Conservation (phyloP, 2,113 vertebrate species). For the Cariama cristata region DNA sequence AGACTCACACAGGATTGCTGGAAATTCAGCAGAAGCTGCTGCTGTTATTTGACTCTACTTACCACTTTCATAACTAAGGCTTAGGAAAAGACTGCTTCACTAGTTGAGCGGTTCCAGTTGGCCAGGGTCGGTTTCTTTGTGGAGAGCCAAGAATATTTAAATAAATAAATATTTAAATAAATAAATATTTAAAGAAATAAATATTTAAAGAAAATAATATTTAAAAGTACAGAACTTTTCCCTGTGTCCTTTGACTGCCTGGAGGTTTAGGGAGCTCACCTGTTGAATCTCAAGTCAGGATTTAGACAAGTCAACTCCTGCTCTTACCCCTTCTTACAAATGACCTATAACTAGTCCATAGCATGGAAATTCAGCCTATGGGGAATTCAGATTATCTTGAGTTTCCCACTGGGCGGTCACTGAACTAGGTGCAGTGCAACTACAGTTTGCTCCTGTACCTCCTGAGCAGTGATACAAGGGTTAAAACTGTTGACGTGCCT, state of each 20-base stretch:
- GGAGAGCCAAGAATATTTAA: too few relatives aligned
- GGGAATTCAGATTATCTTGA: neutral
- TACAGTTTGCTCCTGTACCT: neutral
- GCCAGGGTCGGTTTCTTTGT: neutral
- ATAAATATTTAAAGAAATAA: neutral
- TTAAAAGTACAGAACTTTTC: neutral
- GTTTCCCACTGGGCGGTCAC: neutral
- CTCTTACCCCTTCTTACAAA: neutral
- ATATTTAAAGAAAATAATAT: too few relatives aligned
- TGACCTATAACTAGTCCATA: neutral
- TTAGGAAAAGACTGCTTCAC: neutral
- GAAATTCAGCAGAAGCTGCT: neutral
- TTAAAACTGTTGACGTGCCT: neutral
- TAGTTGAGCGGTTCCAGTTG: neutral
- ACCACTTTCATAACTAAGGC: neutral
- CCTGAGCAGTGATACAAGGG: neutral
- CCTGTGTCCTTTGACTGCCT: neutral
- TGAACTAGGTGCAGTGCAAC: rapidly evolving
- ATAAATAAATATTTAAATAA: too few relatives aligned
- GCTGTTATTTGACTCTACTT: neutral
- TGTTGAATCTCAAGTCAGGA: neutral
- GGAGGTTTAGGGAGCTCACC: neutral
- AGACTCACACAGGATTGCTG: neutral
- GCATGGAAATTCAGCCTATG: neutral
- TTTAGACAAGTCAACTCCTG: neutral